A percentile compares a stretch with the other conserved stretches of the same genome.
phyloP scores from a whole-genome alignment of 2,797 vertebrate genomes.

The Alosa sapidissima region DNA sequence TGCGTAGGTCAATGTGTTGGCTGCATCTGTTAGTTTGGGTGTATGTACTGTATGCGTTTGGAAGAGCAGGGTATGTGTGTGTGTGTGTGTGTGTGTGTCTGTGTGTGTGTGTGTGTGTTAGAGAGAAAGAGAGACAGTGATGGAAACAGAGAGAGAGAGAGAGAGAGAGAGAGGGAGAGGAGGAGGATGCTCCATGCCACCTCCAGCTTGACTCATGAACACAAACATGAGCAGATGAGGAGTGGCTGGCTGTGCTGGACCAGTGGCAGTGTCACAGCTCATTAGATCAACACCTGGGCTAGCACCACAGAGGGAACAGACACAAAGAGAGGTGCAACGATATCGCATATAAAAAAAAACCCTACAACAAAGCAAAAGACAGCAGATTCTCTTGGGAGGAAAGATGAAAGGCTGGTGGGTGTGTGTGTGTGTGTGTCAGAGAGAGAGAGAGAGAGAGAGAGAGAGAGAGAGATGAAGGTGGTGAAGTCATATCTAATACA shows the following conservation, averaged over 20 bases:
- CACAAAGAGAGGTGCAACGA: background rate
- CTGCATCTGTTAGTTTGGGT: background rate
- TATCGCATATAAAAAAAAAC: background rate
- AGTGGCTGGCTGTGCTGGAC: background rate
- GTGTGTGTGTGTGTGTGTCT: background rate
- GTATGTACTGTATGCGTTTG: too few species aligned
- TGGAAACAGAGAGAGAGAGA: too few species aligned
- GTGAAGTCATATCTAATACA: background rate
- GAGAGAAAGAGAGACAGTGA: too few species aligned
- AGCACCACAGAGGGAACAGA: background rate
- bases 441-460: too few species aligned
- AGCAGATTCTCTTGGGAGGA: background rate
- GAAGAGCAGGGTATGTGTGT: background rate
- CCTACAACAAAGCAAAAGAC: background rate
- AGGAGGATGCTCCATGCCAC: background rate
- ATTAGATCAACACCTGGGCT: background rate
- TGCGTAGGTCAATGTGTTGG: background rate
- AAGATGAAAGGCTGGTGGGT: background rate
- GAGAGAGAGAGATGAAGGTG: too few species aligned
- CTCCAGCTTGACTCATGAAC: background rate
- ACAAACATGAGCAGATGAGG: background rate
- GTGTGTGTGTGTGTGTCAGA: background rate
- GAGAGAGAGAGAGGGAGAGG: background rate
- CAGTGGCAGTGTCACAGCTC: background rate
- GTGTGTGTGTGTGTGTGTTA: background rate